These are phyloP conservation scores for Chaenocephalus aceratus DNA, from an alignment of 2,113 vertebrate species.

Conservation along the genomic window DNA sequence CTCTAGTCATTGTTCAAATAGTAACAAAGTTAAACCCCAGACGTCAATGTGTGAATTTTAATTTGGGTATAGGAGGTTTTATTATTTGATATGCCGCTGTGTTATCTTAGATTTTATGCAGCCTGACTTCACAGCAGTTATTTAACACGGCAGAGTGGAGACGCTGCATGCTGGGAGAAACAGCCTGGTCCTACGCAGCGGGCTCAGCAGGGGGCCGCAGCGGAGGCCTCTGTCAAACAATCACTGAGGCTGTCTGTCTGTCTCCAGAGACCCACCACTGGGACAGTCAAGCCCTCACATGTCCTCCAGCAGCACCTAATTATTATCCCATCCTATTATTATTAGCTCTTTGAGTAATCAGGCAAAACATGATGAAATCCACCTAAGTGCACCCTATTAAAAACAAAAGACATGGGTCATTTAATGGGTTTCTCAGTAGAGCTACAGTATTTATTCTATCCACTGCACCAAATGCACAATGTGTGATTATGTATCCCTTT, in stretches of 20 bases:
- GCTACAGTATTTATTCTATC: slow-evolving; percentile 79
- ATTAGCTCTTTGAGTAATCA: slow-evolving; percentile 19
- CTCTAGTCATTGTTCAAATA: slow-evolving; percentile 25
- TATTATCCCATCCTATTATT: slow-evolving; percentile 39
- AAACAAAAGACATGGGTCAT: slow-evolving; percentile 65
- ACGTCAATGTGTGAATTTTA: slow-evolving; percentile 11
- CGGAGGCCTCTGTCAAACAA: slow-evolving; percentile 51
- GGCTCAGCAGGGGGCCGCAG: slow-evolving; percentile 53
- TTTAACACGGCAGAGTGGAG: slow-evolving; percentile 46
- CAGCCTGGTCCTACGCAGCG: slow-evolving; percentile 44
- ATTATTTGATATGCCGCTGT: slow-evolving; percentile 45
- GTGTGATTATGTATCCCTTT: slow-evolving; percentile 58
- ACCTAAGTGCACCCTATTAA: slow-evolving; percentile 6
- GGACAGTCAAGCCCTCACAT: slow-evolving; percentile 73
- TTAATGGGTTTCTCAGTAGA: slow-evolving; percentile 71
- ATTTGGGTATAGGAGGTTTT: slow-evolving; percentile 9
- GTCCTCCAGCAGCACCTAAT: slow-evolving; percentile 60
- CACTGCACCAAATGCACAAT: slow-evolving; percentile 80
- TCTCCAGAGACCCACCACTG: slow-evolving; percentile 72
- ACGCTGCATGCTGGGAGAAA: slow-evolving; percentile 55
- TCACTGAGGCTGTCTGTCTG: slow-evolving; percentile 36
- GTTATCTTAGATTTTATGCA: slow-evolving; percentile 42
- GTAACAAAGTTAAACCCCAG: slow-evolving; percentile 21
- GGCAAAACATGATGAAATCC: slow-evolving; percentile 35
- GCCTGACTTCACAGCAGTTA: slow-evolving; percentile 53